Percentiles rank a stretch among this genome's conserved stretches.
phyloP scores from a whole-genome alignment of 2,113 vertebrate species.

The Ranitomeya variabilis region DNA sequence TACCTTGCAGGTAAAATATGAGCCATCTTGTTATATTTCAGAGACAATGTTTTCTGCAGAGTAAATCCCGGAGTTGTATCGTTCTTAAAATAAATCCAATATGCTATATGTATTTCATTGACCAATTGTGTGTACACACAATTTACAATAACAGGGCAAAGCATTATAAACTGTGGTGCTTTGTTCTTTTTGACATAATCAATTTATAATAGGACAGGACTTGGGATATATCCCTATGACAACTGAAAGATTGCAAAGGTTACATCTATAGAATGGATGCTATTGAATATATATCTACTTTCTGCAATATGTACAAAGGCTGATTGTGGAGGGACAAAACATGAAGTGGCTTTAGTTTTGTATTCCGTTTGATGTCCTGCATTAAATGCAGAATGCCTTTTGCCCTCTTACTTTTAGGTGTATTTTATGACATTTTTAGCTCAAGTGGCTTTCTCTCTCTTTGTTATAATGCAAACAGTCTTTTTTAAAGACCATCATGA shows the following conservation, averaged over 20 bases:
- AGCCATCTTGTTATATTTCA: neutral
- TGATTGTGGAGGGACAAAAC: too few relatives aligned
- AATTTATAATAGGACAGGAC: neutral
- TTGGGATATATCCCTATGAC: neutral
- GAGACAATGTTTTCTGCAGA: neutral
- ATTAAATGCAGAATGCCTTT: neutral
- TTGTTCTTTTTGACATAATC: neutral
- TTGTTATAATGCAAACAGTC: conserved; percentile 60
- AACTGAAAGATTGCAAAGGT: neutral
- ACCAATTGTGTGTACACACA: neutral
- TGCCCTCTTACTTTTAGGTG: conserved; percentile 58
- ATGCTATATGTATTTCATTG: neutral
- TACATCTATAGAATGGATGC: neutral
- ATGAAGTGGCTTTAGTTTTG: neutral
- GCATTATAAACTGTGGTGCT: neutral
- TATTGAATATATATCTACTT: neutral
- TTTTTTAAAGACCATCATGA: conserved; percentile 62
- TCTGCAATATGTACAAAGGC: neutral
- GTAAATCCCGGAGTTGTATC: neutral
- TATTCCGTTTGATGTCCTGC: neutral
- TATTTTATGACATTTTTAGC: conserved; percentile 60
- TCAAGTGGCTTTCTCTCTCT: conserved; percentile 34
- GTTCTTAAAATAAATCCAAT: neutral
- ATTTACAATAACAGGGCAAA: neutral
- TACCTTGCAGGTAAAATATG: neutral